Percentiles rank a stretch among this genome's conserved stretches.
These are phyloP conservation scores for Magallana angulata DNA, from an alignment of 1,140 invertebrate genomes.

Conservation along the genomic window DNA sequence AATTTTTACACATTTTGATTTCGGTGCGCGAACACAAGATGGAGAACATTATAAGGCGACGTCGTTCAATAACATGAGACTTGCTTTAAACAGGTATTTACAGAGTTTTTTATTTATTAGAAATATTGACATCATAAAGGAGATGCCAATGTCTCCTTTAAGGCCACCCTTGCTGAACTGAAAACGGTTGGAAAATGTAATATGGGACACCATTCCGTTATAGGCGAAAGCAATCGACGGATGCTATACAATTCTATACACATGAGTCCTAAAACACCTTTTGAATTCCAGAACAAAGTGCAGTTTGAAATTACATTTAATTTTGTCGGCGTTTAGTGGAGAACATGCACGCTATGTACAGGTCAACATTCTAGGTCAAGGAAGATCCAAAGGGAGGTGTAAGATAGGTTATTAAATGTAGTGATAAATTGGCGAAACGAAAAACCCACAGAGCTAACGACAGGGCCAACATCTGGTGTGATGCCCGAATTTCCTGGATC, in stretches of 20 bases:
- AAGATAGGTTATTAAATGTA: slow-evolving; percentile 33
- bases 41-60: too few relatives aligned
- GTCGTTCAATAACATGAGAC: too few relatives aligned
- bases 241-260: background rate
- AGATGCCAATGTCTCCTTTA: background rate
- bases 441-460: background rate
- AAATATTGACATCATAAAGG: background rate
- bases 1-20: background rate
- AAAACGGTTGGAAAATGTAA: too few relatives aligned
- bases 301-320: slow-evolving; percentile 56
- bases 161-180: too few relatives aligned
- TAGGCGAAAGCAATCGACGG: too few relatives aligned
- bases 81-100: too few relatives aligned
- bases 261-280: slow-evolving; percentile 23
- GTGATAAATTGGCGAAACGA: too few relatives aligned
- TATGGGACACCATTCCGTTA: too few relatives aligned
- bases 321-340: slow-evolving; percentile 28
- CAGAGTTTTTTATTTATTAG: background rate
- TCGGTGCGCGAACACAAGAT: background rate
- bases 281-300: slow-evolving; percentile 54
- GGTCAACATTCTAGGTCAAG: slow-evolving; percentile 35
- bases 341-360: slow-evolving; percentile 43
- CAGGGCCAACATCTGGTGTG: background rate
- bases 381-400: slow-evolving; percentile 12
- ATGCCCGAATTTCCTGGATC: slow-evolving; percentile 42